Conservation (phyloP, 2,797 vertebrate species). For the Microctenopoma steveboyesi region DNA sequence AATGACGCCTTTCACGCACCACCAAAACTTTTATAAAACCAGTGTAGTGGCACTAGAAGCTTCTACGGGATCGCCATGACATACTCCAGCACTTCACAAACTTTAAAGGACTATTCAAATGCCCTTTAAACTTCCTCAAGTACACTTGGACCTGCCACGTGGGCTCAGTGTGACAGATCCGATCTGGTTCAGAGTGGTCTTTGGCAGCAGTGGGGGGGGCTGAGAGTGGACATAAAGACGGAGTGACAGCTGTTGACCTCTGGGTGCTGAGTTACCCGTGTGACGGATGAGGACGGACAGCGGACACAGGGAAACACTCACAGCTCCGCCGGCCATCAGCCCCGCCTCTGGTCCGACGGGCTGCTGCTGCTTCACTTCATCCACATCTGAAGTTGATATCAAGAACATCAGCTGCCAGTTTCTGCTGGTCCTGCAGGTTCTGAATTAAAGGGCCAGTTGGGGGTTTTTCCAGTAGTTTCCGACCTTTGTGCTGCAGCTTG, state of each 20-base stretch:
- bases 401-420: not conserved
- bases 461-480: too few species aligned
- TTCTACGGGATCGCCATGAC: too few species aligned
- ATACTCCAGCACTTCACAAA: too few species aligned
- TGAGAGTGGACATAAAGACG: constrained; percentile 10
- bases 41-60: too few species aligned
- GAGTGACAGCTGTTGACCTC: constrained; percentile 48
- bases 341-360: not conserved
- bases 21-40: too few species aligned
- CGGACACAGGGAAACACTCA: constrained; percentile 45
- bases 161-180: constrained; percentile 10
- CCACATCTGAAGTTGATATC: not conserved
- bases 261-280: constrained; percentile 28
- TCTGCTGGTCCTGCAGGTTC: not conserved
- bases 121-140: too few species aligned
- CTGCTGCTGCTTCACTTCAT: not conserved
- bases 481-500: too few species aligned
- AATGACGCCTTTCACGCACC: too few species aligned
- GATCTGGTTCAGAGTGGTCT: constrained; percentile 7
- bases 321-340: constrained; percentile 13
- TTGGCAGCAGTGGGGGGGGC: not conserved
- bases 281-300: constrained; percentile 54
- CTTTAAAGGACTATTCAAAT: not conserved
- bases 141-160: not conserved
- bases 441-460: too few species aligned